phyloP scores from a whole-genome alignment of 2,797 vertebrate genomes.

The Synanceia verrucosa region DNA sequence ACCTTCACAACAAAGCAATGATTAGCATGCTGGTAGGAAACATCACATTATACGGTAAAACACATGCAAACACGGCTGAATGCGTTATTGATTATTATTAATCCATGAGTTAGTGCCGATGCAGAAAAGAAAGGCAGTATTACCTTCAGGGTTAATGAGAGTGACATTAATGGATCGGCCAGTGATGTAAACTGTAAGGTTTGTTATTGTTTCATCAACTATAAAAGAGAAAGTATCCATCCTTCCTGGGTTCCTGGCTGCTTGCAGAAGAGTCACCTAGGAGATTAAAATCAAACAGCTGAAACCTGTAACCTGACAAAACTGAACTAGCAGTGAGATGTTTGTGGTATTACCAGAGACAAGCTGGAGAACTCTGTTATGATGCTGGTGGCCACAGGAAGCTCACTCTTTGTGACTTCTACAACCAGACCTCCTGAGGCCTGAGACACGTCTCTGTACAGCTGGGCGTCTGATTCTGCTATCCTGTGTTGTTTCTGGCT shows the following conservation, averaged over 20 bases:
- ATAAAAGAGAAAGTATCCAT: conserved; percentile 50
- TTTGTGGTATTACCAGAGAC: conserved; percentile 63
- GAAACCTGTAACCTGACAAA: background rate
- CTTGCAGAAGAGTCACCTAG: conserved; percentile 72
- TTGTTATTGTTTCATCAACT: conserved; percentile 51
- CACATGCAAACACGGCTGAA: background rate
- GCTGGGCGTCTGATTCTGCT: conserved; percentile 4
- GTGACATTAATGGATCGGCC: conserved; percentile 40
- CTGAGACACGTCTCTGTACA: conserved; percentile 74
- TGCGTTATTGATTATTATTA: too few relatives aligned
- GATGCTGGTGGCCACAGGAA: conserved; percentile 57
- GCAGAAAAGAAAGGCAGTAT: background rate
- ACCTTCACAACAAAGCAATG: conserved; percentile 44
- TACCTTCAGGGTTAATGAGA: conserved; percentile 67
- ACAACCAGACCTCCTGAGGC: conserved; percentile 73
- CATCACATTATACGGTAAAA: background rate
- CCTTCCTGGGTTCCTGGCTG: conserved; percentile 43
- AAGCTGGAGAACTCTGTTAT: conserved; percentile 57
- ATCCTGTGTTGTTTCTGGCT: background rate
- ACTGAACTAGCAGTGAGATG: background rate
- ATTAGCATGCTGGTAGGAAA: background rate
- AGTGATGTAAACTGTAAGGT: conserved; percentile 59
- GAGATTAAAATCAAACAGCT: background rate
- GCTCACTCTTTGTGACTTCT: conserved; percentile 57
- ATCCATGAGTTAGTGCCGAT: too few relatives aligned